Evolutionary conservation across 1,140 invertebrate genomes (phyloP), one percentile per base, ranked within the genome.

Genomic region (Lepidotrigona ventralis): DNA sequence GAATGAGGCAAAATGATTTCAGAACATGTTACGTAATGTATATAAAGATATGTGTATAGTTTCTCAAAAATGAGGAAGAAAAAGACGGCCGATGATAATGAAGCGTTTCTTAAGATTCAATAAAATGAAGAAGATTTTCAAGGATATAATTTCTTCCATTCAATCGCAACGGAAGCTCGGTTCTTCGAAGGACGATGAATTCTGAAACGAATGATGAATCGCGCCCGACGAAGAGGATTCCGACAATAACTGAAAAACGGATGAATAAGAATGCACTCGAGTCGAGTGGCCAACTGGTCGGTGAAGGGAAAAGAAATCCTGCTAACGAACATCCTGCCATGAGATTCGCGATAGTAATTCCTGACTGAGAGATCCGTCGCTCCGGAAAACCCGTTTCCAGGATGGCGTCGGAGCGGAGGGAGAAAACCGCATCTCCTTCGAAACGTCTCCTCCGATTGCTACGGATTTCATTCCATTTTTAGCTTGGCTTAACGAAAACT

Each of bases 261-360:
- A 60, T 29, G 76, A 69, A 75, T 73, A 86, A 88, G 84, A 86
- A 88, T 88, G 88, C 26, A 29, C 72, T 56, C 54, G 76, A 88
- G 81, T 83, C 71, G 78, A 81, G 85, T 89, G 81, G 76, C 81
- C 66, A 86, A 84, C 85, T 78, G 81, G 64, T 56, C 73, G 80
- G 54, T 39, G 64, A 17, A 51, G 60, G 64, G 81, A 70, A 80
- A 89, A 86, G 88, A 89, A 89, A 86, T 89, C 79, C 79, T 70
- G 29, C 87, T 89, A 89, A 89, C 82, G 87, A 89, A 89, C 88
- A 89, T 89, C 88, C 88, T 89, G 87, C 81, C 83, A 70, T 82
- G 76, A 73, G 58, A 85, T 63, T 54, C 63, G 66, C 83, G 63
- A 84, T 73, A 79, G 81, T 87, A 77, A 88, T 88, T 85, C 72